Evolutionary conservation across 1,140 invertebrate species (phyloP), one percentile per base, ranked within the genome.

Genomic region (Ylistrum balloti): DNA sequence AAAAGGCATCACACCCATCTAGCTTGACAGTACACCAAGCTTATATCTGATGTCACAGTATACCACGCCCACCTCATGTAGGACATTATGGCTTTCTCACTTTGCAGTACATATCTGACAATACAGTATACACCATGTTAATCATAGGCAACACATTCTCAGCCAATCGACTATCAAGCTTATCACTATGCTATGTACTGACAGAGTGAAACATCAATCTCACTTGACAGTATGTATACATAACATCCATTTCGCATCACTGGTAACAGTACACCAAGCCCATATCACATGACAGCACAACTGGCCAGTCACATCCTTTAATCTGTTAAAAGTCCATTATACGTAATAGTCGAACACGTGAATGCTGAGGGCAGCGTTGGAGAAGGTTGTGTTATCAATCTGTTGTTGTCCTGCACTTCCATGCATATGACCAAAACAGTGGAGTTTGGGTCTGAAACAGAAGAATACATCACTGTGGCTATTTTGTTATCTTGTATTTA

Each of bases 391-490:
- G 22, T 88, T 87, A 34, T 92, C 89, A 11, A 90, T 86, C 45
- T 87, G 35, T 17, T 85, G 22, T 3, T 91, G 74, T 22, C 92
- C 92, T n/a, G 90, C 35, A 33, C 88, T 88, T 33, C 91, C 91
- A 45, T 93, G 92, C 32, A 92, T 38, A 35, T 93, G 92, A 20
- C 92, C 92, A 33, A 88, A 93, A 7, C 92, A 87, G 89, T 93
- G 92, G n/a, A 93, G 32, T 33, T 87, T 56, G 0, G 92, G 92
- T 85, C 92, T 93, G 89, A 22, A 89, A 93, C 87, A 74, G 34
- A 85, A 38, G 88, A 90, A 87, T 9, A 13, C 28, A n/a, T 38
- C 88, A 10, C 35, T n/a, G n/a, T n/a, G n/a, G n/a, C n/a, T n/a
- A n/a, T n/a, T n/a, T n/a, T n/a, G n/a, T n/a, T n/a, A n/a, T n/a